Percentiles rank a stretch among this genome's conserved stretches.
Evolutionary conservation across 2,888 invertebrate genomes (phyloP).

Genomic region (Acleris literana): DNA sequence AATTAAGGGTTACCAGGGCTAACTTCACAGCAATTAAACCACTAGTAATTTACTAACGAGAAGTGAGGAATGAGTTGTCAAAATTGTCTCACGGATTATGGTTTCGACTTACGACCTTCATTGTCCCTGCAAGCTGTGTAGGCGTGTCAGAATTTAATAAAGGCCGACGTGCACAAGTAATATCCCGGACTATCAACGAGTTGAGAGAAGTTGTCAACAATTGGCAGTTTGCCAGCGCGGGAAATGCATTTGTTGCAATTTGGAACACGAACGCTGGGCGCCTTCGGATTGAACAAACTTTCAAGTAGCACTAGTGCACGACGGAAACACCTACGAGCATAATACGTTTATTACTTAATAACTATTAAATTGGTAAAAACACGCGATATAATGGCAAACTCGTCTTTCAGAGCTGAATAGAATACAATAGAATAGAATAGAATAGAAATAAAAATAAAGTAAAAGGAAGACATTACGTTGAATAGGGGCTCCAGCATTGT

Average conservation of each 20-base stretch:
- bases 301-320: constrained; percentile 25
- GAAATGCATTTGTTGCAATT: constrained; percentile 58
- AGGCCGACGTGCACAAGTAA: constrained; percentile 43
- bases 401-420: no score
- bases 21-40: no score
- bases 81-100: no score
- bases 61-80: no score
- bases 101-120: no score
- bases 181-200: constrained; percentile 49
- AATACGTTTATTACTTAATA: constrained; percentile 13
- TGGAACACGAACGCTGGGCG: constrained; percentile 39
- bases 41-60: no score
- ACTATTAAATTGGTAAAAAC: neutral
- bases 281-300: constrained; percentile 36
- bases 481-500: no score
- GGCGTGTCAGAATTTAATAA: constrained; percentile 36
- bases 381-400: no score
- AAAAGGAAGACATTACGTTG: no score
- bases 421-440: no score
- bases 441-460: no score
- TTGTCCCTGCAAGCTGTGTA: constrained; percentile 26
- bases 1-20: no score
- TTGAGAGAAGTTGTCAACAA: constrained; percentile 53
- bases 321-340: constrained; percentile 17
- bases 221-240: constrained; percentile 58